These are phyloP conservation scores for Drosophila imparisetae DNA, from an alignment of 2,888 invertebrate genomes.

Conservation along the genomic window DNA sequence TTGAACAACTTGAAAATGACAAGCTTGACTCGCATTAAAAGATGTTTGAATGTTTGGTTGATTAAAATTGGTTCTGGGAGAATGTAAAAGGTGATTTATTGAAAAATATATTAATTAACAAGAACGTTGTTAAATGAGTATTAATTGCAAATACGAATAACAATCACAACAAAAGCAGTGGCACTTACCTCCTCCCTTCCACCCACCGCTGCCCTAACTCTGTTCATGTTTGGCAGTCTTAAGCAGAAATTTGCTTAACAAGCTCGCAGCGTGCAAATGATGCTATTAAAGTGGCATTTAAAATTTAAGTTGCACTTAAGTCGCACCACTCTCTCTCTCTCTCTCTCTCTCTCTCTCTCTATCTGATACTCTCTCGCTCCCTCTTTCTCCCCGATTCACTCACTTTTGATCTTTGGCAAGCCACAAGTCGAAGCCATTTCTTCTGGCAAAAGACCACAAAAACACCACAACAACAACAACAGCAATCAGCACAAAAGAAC, in stretches of 20 bases:
- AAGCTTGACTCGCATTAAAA: not conserved
- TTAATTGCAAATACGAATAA: conserved; percentile 9
- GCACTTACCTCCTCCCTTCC: not conserved
- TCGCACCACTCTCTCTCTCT: conserved; percentile 56
- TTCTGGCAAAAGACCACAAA: conserved; percentile 29
- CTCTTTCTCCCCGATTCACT: conserved; percentile 25
- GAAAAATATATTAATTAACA: not conserved
- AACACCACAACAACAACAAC: conserved; percentile 40
- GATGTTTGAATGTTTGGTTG: not conserved
- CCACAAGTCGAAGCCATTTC: conserved; percentile 60
- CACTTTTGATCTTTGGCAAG: conserved; percentile 56
- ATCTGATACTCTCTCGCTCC: not conserved
- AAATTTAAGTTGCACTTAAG: conserved; percentile 78
- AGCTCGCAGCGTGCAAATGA: conserved; percentile 82
- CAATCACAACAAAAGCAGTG: conserved; percentile 8
- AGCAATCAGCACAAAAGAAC: conserved; percentile 54
- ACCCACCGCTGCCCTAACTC: not conserved
- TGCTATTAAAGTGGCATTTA: conserved; percentile 83
- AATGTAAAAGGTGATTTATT: not conserved
- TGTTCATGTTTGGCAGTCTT: conserved; percentile 19
- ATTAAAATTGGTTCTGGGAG: not conserved
- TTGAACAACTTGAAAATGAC: not conserved
- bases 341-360: conserved; percentile 5
- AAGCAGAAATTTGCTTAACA: conserved; percentile 59
- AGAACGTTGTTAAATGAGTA: not conserved